Percentiles rank a stretch among this genome's conserved stretches.
These are phyloP conservation scores for Spea bombifrons DNA, from an alignment of 2,113 vertebrate genomes.

Conservation along the genomic window DNA sequence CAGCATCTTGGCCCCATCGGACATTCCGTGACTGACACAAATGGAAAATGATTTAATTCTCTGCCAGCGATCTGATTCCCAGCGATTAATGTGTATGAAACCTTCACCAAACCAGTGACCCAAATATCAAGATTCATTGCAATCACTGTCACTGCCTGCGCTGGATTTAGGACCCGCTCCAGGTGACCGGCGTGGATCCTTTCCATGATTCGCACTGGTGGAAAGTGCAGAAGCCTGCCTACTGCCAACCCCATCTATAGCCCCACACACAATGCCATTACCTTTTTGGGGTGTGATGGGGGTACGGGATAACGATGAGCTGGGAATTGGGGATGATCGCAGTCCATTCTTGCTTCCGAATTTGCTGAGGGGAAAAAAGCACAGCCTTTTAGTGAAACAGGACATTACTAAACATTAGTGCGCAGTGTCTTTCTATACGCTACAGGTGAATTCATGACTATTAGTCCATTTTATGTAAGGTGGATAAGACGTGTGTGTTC, in stretches of 20 bases:
- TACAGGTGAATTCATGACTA: neutral
- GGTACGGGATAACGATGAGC: slow-evolving; percentile 94
- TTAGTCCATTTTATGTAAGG: neutral
- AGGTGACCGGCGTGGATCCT: neutral
- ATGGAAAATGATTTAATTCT: neutral
- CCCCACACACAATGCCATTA: slow-evolving; percentile 53
- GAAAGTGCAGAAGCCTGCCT: too few species aligned
- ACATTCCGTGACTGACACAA: neutral
- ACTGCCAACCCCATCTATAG: too few species aligned
- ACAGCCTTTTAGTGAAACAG: neutral
- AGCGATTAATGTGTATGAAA: slow-evolving; percentile 26
- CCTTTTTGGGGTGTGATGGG: slow-evolving; percentile 84
- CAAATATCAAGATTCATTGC: slow-evolving; percentile 20
- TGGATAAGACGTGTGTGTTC: too few species aligned
- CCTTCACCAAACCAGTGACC: neutral
- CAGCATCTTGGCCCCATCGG: too few species aligned
- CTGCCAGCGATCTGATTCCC: slow-evolving; percentile 9
- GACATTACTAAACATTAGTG: neutral
- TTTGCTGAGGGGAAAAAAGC: slow-evolving; percentile 67
- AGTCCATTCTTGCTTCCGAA: slow-evolving; percentile 90
- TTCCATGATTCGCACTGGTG: neutral
- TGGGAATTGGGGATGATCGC: slow-evolving; percentile 98
- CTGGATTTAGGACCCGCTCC: neutral
- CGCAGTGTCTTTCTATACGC: neutral
- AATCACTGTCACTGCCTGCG: slow-evolving; percentile 9